Base-by-base conservation (phyloP, 1,140 invertebrate genomes). In the Penaeus japonicus region DNA sequence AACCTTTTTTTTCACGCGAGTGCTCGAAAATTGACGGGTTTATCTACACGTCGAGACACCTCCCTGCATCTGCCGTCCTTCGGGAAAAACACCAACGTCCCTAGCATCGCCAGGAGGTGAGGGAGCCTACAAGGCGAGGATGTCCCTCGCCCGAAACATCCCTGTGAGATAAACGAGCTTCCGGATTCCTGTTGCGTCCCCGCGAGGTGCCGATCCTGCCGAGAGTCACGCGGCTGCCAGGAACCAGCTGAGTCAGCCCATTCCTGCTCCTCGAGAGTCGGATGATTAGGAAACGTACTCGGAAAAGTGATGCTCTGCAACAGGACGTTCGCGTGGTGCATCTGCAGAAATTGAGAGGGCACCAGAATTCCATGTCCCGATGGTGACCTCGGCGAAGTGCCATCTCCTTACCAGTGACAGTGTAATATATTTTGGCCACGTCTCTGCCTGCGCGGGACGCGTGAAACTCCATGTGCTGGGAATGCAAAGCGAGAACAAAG, bases 111-210 rank as follows among this genome's bases (percentile, higher is more conserved):
- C 47, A 47, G 47, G 47, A 47, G 47, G 47, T 47, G 47, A 47
- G 47, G 47, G 47, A 47, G 47, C 47, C 47, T 47, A 47, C 47
- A 47, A 47, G 47, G 47, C 47, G 47, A 47, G 47, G 47, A 47
- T 47, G 47, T 47, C 47, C 47, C 47, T 47, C 47, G 47, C 47
- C 47, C 47, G 47, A 47, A 47, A 47, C 47, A 30, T 78, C 75
- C 27, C 59, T 30, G 27, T 5, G 73, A 59, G 32, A 85, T 59
- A 85, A 78, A 59, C 75, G 27, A 85, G 84, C 75, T 85, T 85
- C 84, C 84, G 84, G 84, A 85, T 79, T 85, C 84, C 70, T 85
- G 53, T 32, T 32, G 54, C 39, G 35, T 77, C 30, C 70, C 55
- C 39, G 24, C 30, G 55, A 24, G n/a, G 57, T 65, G 70, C 70